These are phyloP conservation scores for Caradrina kadenii DNA, from an alignment of 2,888 invertebrate genomes.

Conservation along the genomic window DNA sequence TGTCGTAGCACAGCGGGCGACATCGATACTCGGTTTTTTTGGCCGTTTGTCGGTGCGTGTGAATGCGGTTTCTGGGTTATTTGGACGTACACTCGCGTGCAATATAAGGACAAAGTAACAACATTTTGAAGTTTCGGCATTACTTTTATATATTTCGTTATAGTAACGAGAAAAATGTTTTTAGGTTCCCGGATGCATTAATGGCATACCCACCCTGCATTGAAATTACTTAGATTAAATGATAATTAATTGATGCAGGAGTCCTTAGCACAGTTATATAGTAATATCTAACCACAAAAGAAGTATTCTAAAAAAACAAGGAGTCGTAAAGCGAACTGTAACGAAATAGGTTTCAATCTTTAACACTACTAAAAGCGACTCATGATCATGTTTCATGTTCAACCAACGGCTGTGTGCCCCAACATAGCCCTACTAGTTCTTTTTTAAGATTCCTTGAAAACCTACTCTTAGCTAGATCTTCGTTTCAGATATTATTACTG, in stretches of 20 bases:
- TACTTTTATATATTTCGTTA: background rate
- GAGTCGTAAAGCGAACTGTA: too few relatives aligned
- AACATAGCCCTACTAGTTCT: too few relatives aligned
- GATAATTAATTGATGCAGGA: background rate
- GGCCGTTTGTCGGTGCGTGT: constrained; percentile 61
- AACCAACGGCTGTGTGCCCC: too few relatives aligned
- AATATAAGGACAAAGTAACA: constrained; percentile 9
- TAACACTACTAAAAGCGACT: too few relatives aligned
- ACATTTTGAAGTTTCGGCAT: background rate
- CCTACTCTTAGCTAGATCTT: too few relatives aligned
- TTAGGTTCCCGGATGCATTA: background rate
- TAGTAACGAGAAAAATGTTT: background rate
- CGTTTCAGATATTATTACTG: too few relatives aligned
- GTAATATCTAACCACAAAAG: background rate
- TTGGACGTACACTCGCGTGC: constrained; percentile 60
- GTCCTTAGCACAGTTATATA: background rate
- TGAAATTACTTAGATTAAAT: background rate
- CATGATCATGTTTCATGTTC: too few relatives aligned
- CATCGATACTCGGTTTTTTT: constrained; percentile 61
- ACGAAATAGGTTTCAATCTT: too few relatives aligned
- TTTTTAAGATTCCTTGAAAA: background rate
- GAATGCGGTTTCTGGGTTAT: constrained; percentile 81
- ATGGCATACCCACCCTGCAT: background rate
- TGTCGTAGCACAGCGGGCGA: constrained; percentile 70
- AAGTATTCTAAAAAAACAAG: too few relatives aligned